These are phyloP conservation scores for Myripristis murdjan DNA, from an alignment of 2,797 vertebrate genomes.

Conservation along the genomic window DNA sequence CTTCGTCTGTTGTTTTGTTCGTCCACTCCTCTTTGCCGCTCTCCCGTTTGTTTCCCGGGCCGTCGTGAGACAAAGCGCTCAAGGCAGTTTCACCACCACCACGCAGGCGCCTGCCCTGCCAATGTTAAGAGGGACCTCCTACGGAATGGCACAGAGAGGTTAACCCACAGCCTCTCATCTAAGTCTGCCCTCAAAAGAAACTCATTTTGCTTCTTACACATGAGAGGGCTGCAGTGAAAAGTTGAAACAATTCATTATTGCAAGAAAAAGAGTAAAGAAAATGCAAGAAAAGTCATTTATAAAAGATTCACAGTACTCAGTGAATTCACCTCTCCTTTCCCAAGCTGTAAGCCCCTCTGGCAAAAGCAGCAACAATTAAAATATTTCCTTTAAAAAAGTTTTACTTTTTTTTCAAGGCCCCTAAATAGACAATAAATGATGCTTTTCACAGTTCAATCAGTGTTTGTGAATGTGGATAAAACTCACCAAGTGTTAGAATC, in stretches of 20 bases:
- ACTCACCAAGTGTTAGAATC: conserved; percentile 24
- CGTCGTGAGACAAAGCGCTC: conserved; percentile 74
- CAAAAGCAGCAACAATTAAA: conserved; percentile 17
- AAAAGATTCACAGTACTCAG: conserved; percentile 43
- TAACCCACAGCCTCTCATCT: conserved; percentile 60
- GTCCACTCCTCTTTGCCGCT: conserved; percentile 66
- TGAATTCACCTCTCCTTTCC: conserved; percentile 31
- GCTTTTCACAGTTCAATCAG: background rate
- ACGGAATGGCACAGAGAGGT: conserved; percentile 70
- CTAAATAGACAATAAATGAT: background rate
- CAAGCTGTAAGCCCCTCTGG: conserved; percentile 1
- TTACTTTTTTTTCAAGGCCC: background rate
- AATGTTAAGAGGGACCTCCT: conserved; percentile 97
- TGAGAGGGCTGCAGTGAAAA: conserved; percentile 45
- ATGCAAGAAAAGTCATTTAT: conserved; percentile 20
- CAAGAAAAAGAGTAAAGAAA: too few species aligned
- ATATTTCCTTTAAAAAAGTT: background rate
- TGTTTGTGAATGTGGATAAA: background rate
- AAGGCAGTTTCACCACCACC: conserved; percentile 95
- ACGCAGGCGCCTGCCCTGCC: conserved; percentile 96
- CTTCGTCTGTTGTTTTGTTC: conserved; percentile 75
- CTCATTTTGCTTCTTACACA: conserved; percentile 55
- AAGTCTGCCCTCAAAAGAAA: conserved; percentile 43
- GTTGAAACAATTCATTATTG: conserved; percentile 28
- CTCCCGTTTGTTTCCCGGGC: conserved; percentile 65